Evolutionary conservation across 2,888 invertebrate genomes (phyloP), one percentile per base, ranked within the genome.

Genomic region (Pteria penguin): DNA sequence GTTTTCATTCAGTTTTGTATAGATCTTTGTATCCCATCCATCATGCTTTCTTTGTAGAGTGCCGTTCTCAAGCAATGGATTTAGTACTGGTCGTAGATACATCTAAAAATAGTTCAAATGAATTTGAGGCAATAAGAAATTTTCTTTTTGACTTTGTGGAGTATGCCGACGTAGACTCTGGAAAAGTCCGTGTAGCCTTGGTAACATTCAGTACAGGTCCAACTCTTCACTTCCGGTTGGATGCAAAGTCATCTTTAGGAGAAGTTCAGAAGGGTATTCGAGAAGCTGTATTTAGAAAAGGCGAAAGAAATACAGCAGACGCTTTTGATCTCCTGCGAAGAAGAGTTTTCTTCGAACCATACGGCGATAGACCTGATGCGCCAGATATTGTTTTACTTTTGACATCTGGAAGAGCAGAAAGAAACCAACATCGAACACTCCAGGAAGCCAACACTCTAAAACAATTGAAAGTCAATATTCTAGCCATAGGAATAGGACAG

Each of bases 131-230:
- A 5, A 76, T 86, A 2, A 79, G 79, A 72, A 62, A 61, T 2
- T 85, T 86, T 55, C 78, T 86, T 57, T 66, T 71, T 4, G 76
- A 82, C 31, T 80, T 87, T 61, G 78, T 87, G 14, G 79, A 82
- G 24, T 77, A 78, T 36, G 80, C 83, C 54, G 83, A 86, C 55
- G 75, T 86, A 4, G 83, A 86, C 75, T 84, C 82, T 24, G 87
- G 86, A 8, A 74, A 68, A n/a, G 83, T 85, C 5, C 80, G 89
- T 63, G 87, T 86, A 82, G 89, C 88, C 29, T 66, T 91, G 29
- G 88, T 92, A 1, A 86, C 91, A 58, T 91, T 90, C 75, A 91
- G 90, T 54, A 84, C 90, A 1, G 86, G 90, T 27, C 79, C 83
- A 11, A 65, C 71, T 31, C 61, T 83, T 11, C 78, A 83, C 14